phyloP scores from a whole-genome alignment of 1,140 invertebrate species.

The Drosophila nannoptera region DNA sequence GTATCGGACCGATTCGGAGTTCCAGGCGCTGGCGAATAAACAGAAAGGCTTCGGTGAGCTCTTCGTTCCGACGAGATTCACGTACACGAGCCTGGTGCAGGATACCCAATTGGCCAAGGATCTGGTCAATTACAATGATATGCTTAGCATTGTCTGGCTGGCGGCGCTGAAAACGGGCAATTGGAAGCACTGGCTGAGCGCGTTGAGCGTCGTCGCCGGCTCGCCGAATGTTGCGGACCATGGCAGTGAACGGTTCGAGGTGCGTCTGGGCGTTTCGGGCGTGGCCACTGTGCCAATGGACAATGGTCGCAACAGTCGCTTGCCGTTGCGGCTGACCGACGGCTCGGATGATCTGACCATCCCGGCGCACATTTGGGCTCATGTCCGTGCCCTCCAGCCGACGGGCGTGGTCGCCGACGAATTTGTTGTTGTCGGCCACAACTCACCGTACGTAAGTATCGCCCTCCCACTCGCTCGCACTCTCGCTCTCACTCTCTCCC shows the following conservation, averaged over 20 bases:
- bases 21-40: background rate
- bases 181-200: conserved; percentile 22
- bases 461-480: background rate
- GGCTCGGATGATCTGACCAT: conserved; percentile 2
- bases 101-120: conserved; percentile 1
- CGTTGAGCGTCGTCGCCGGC: background rate
- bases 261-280: conserved; percentile 36
- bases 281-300: conserved; percentile 17
- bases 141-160: conserved; percentile 32
- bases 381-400: conserved; percentile 18
- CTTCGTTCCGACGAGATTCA: conserved; percentile 4
- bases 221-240: background rate
- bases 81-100: conserved; percentile 27
- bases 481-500: background rate
- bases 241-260: conserved; percentile 8
- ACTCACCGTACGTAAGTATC: conserved; percentile 37
- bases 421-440: conserved; percentile 36
- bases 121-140: background rate
- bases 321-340: conserved; percentile 2
- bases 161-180: conserved; percentile 13
- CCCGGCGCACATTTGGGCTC: conserved; percentile 33
- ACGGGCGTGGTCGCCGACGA: conserved; percentile 8
- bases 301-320: background rate
- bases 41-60: conserved; percentile 14
- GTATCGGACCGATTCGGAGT: conserved; percentile 3